Evolutionary conservation across 2,888 invertebrate genomes (phyloP), one percentile per base, ranked within the genome.

Genomic region (Anoplius nigerrimus): DNA sequence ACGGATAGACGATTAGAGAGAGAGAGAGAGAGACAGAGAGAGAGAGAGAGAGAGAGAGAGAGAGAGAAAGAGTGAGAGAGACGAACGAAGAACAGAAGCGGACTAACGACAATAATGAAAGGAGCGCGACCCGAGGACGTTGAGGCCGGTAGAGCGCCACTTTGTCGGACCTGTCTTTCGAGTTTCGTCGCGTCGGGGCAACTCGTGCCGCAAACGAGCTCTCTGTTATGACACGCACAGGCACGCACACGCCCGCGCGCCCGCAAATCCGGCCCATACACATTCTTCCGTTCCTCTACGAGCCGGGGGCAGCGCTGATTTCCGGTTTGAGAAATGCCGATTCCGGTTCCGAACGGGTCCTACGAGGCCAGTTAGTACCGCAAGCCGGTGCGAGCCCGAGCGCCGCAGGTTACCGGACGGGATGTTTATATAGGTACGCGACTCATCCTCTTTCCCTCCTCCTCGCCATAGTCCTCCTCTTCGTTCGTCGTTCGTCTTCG

Each of bases 91-190:
- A 59, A 24, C 34, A 43, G 34, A 70, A 43, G 45, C 51, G 64
- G 58, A 15, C 60, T 24, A 67, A 71, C 72, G 74, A 78, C 71
- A 72, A 82, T 78, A 80, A 78, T 79, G 66, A 76, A 79, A 75
- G 70, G 70, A 72, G 66, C 71, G 66, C 71, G 76, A 79, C 78
- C 76, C 73, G 65, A 66, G 53, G 63, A 66, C 60, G 59, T 56
- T 70, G 24, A 58, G 45, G 76, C 69, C 68, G 71, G 75, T 66
- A 72, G 54, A 74, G 71, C 71, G 75, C 80, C 72, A 76, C 68
- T 72, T 71, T 63, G 72, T 73, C 71, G 71, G 82, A 83, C 83
- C 82, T 78, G 83, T 83, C 81, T 82, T 82, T 83, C 84, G 74
- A 79, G 84, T 84, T 82, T 81, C 65, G 71, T 62, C 61, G 56